These are phyloP conservation scores for Neopelma chrysocephalum DNA, from an alignment of 2,797 vertebrate species.

Conservation along the genomic window DNA sequence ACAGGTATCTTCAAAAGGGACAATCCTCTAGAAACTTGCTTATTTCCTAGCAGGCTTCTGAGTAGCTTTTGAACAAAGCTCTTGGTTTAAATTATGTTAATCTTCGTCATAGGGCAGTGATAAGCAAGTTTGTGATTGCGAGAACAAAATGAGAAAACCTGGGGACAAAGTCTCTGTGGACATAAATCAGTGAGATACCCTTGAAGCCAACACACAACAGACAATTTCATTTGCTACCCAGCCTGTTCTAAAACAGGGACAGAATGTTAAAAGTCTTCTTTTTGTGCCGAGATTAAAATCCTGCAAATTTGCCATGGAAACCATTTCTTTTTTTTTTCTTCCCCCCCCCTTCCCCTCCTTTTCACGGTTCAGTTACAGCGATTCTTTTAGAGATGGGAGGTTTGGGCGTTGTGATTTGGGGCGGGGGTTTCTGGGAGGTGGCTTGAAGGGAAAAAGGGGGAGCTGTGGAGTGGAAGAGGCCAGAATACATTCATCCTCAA, in stretches of 20 bases:
- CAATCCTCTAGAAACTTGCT: not conserved
- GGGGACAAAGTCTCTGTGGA: slow-evolving; percentile 9
- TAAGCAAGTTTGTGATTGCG: slow-evolving; percentile 23
- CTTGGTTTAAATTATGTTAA: slow-evolving; percentile 24
- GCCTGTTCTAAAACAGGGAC: slow-evolving; percentile 24
- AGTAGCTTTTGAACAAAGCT: not conserved
- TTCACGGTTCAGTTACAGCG: not conserved
- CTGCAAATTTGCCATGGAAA: slow-evolving; percentile 66
- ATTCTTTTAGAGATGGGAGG: not conserved
- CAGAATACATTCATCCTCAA: not conserved
- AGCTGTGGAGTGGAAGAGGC: not conserved
- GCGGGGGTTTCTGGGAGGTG: not conserved
- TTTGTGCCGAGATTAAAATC: slow-evolving; percentile 36
- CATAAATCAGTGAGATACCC: not conserved
- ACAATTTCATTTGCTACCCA: slow-evolving; percentile 24
- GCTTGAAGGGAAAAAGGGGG: not conserved
- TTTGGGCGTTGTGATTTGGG: not conserved
- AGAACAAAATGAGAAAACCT: slow-evolving; percentile 43
- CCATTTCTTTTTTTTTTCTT: not conserved
- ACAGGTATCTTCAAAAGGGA: not conserved
- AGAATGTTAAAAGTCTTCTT: slow-evolving; percentile 56
- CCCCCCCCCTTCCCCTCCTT: not conserved
- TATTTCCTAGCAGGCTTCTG: not conserved
- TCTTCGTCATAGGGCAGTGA: slow-evolving; percentile 27
- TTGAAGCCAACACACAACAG: slow-evolving; percentile 32